Evolutionary conservation across 2,113 vertebrate genomes (phyloP).

Genomic region (Prunella fulvescens): DNA sequence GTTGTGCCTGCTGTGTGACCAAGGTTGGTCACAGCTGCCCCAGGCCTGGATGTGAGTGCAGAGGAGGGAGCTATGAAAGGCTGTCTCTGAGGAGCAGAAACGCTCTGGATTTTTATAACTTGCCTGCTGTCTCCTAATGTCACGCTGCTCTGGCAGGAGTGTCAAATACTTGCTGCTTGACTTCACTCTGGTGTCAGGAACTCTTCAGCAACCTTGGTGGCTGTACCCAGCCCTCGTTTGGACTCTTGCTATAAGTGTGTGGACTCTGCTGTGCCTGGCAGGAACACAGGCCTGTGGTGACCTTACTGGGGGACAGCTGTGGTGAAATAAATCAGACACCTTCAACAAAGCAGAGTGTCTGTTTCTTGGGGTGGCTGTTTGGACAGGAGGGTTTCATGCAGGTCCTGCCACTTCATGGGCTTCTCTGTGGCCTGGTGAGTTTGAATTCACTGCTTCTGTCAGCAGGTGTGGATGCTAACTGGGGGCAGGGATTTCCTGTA

Average conservation of each 20-base stretch:
- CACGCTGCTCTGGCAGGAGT: neutral
- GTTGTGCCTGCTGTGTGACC: neutral
- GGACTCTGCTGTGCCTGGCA: neutral
- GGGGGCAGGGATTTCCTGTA: neutral
- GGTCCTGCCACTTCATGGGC: neutral
- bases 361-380: neutral
- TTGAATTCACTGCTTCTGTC: neutral
- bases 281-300: neutral
- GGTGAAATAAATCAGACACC: neutral
- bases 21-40: neutral
- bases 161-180: neutral
- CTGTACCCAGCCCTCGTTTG: neutral
- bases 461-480: neutral
- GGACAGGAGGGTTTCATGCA: neutral
- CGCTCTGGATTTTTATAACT: neutral
- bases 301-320: neutral
- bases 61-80: neutral
- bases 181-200: neutral
- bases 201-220: neutral
- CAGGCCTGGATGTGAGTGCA: neutral
- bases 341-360: neutral
- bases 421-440: neutral
- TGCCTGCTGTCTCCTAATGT: neutral
- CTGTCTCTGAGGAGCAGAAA: neutral
- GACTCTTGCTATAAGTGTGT: neutral